These are phyloP conservation scores for Ahaetulla prasina DNA, from an alignment of 2,113 vertebrate species.

Conservation along the genomic window DNA sequence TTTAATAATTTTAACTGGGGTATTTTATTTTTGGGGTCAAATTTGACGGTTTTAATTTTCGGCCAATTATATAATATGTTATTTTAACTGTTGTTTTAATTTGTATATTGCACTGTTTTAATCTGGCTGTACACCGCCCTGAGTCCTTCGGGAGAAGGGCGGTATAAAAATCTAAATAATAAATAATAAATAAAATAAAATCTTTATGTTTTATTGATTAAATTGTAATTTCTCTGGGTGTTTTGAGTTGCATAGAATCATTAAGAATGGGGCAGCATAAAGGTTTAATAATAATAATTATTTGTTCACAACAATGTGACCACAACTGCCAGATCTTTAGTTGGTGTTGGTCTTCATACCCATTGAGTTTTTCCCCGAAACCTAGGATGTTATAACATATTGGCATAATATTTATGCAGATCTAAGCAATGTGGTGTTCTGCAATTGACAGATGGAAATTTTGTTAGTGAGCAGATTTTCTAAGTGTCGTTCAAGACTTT, in stretches of 20 bases:
- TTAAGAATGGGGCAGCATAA: not conserved
- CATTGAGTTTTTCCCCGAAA: not conserved
- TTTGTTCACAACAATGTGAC: not conserved
- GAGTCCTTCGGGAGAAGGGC: too few relatives aligned
- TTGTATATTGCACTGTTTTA: too few relatives aligned
- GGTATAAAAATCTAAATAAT: too few relatives aligned
- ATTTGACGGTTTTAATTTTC: too few relatives aligned
- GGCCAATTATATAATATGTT: too few relatives aligned
- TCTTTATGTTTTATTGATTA: not conserved
- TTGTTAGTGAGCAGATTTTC: not conserved
- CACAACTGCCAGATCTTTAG: not conserved
- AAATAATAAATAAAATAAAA: too few relatives aligned
- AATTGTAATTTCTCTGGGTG: not conserved
- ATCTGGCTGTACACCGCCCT: too few relatives aligned
- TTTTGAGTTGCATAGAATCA: not conserved
- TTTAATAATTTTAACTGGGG: too few relatives aligned
- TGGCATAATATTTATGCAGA: not conserved
- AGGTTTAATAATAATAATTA: too few relatives aligned
- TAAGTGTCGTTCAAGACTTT: too few relatives aligned
- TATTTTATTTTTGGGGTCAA: too few relatives aligned
- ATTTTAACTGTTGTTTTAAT: too few relatives aligned
- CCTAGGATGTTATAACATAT: not conserved
- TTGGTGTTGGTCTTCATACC: not conserved
- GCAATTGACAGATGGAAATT: not conserved
- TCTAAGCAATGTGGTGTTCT: not conserved